Percentiles rank a stretch among this genome's conserved stretches.
Evolutionary conservation across 2,888 invertebrate genomes (phyloP).

Genomic region (Agonopterix arenella): DNA sequence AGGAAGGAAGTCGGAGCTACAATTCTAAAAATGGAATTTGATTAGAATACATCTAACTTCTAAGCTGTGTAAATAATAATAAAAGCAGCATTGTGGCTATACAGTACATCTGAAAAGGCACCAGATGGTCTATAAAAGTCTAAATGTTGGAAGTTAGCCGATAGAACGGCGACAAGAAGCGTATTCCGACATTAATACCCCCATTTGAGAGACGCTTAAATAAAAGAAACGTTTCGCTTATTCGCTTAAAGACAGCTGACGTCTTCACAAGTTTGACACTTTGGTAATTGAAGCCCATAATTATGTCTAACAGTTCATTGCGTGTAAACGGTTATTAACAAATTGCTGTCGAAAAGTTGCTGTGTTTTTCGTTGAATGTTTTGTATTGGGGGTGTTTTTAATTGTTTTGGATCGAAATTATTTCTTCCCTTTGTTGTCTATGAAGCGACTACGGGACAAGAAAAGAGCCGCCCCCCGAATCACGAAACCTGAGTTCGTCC

Average conservation of each 20-base stretch:
- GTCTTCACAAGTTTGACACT: conserved; percentile 33
- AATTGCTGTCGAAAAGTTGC: too few species aligned
- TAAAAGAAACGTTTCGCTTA: conserved; percentile 41
- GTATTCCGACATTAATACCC: conserved; percentile 10
- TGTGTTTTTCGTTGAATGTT: too few species aligned
- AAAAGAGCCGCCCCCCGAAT: too few species aligned
- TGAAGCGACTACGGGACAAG: too few species aligned
- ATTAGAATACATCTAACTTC: too few species aligned
- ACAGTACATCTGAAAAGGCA: conserved; percentile 25
- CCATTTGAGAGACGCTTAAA: conserved; percentile 20
- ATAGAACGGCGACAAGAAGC: conserved; percentile 35
- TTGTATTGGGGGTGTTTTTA: neutral
- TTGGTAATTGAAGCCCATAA: conserved; percentile 47
- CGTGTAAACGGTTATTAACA: conserved; percentile 22
- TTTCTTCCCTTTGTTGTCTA: neutral
- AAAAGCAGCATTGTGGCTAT: conserved; percentile 27
- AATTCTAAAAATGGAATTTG: too few species aligned
- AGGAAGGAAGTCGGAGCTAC: too few species aligned
- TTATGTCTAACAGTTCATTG: conserved; percentile 46
- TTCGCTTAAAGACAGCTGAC: conserved; percentile 40
- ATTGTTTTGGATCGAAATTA: conserved; percentile 2
- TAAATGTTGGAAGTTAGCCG: conserved; percentile 49
- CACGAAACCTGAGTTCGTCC: too few species aligned
- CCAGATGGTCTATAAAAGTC: conserved; percentile 57
- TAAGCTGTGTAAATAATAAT: conserved; percentile 19